Evolutionary conservation across 2,888 invertebrate species (phyloP), one percentile per base, ranked within the genome.

Genomic region (Toxonevra muliebris): DNA sequence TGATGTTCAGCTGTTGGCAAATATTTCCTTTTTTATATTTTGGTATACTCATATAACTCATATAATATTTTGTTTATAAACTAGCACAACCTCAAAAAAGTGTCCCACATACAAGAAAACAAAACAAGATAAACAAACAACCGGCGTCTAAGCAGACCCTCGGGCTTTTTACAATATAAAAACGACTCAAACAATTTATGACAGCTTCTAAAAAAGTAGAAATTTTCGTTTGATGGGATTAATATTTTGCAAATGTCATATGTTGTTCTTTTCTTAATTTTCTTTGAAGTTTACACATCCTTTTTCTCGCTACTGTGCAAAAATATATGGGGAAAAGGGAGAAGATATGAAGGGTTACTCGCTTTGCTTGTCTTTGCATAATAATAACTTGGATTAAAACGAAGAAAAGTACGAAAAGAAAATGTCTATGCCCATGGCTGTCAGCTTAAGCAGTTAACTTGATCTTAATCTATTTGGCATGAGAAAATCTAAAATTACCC

Each of bases 361-460:
- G 7, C 30, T 30, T 30, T 30, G 30, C 30, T 30, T 30, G 30
- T 2, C 30, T 30, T n/a, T 30, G 30, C 30, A 30, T 30, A 30
- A 30, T 30, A 30, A 30, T 30, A 30, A 30, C 7, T 30, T 4
- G 30, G 30, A 30, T 30, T 30, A 30, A 30, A 7, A 30, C 7
- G 30, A 30, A 30, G 30, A 30, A 30, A 30, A 30, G 30, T 30
- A 30, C 30, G 30, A 30, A 30, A 30, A 30, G 20, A 55, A 43
- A 63, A 55, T 40, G 57, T 57, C 57, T 64, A 57, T 66, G 55
- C 54, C 30, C 30, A 55, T n/a, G 57, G 50, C 61, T 66, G 61
- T 58, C 66, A 66, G 66, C 57, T 66, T 66, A 66, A 52, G 61
- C 57, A 61, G 66, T 58, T 48, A 66, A 66, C 66, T 66, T 55